phyloP scores from a whole-genome alignment of 2,797 vertebrate species.

The Sebastes nivosus region DNA sequence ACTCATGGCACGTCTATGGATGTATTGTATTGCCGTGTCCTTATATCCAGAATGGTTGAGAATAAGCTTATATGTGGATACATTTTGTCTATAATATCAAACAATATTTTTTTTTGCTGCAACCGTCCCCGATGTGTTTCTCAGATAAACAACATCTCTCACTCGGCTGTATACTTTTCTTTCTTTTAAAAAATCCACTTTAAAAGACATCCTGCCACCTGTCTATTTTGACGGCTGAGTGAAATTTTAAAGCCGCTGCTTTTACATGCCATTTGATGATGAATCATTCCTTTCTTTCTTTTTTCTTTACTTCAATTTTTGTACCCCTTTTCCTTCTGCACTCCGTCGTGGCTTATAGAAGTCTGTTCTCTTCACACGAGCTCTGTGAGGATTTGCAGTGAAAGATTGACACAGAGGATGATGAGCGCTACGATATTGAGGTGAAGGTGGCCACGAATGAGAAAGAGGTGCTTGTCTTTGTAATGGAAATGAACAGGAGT shows the following conservation, averaged over 20 bases:
- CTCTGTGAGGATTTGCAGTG: slow-evolving; percentile 76
- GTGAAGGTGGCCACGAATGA: slow-evolving; percentile 76
- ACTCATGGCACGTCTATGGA: neutral
- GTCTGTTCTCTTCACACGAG: slow-evolving; percentile 60
- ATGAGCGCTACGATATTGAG: slow-evolving; percentile 71
- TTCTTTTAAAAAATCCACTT: slow-evolving; percentile 27
- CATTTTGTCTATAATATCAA: slow-evolving; percentile 2
- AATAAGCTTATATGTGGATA: slow-evolving; percentile 4
- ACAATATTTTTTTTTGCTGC: neutral
- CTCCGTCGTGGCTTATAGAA: slow-evolving; percentile 39
- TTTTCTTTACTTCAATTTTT: slow-evolving; percentile 18
- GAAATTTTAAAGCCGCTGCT: slow-evolving; percentile 50
- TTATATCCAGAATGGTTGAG: neutral
- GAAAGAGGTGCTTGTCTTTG: slow-evolving; percentile 73
- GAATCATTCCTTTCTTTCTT: slow-evolving; percentile 42
- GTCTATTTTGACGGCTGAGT: slow-evolving; percentile 45
- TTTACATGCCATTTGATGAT: slow-evolving; percentile 65
- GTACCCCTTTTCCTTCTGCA: neutral
- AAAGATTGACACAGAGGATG: slow-evolving; percentile 76
- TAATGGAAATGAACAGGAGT: slow-evolving; percentile 77
- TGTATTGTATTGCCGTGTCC: neutral
- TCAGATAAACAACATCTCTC: slow-evolving; percentile 28
- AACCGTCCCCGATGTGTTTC: slow-evolving; percentile 3
- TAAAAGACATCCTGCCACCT: slow-evolving; percentile 36
- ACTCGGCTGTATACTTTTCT: slow-evolving; percentile 18